These are phyloP conservation scores for Semicossyphus pulcher DNA, from an alignment of 2,113 vertebrate species.

Conservation along the genomic window DNA sequence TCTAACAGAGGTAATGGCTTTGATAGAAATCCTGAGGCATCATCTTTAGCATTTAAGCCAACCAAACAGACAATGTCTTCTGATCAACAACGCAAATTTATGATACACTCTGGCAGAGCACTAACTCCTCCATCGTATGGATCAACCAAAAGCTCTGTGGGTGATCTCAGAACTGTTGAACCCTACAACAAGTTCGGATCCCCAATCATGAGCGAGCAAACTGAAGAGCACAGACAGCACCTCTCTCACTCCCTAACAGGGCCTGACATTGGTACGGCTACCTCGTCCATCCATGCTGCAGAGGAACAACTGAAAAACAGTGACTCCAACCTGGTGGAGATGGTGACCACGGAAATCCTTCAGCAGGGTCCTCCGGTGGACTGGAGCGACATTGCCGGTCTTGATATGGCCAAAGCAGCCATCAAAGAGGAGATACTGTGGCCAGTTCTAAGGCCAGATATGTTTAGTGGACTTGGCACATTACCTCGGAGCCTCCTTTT, in stretches of 20 bases:
- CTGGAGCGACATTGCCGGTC: constrained; percentile 97
- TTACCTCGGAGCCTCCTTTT: constrained; percentile 97
- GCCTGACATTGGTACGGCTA: constrained; percentile 91
- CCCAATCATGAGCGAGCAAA: constrained; percentile 90
- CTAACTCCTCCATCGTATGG: constrained; percentile 94
- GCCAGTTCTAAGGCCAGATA: constrained; percentile 97
- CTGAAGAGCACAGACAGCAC: constrained; percentile 93
- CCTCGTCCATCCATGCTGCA: constrained; percentile 93
- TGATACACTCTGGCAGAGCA: constrained; percentile 91
- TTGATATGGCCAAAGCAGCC: constrained; percentile 95
- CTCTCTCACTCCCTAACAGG: constrained; percentile 91
- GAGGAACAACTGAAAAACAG: constrained; percentile 98
- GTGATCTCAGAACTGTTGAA: constrained; percentile 89
- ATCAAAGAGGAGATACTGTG: constrained; percentile 99
- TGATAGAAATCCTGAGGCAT: constrained; percentile 93
- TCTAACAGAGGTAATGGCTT: constrained; percentile 94
- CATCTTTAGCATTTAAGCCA: constrained; percentile 96
- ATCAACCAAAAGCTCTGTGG: constrained; percentile 91
- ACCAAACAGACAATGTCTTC: constrained; percentile 95
- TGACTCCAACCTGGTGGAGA: constrained; percentile 94
- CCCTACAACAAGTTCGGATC: constrained; percentile 94
- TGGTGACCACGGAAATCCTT: constrained; percentile 97
- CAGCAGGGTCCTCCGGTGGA: constrained; percentile 94
- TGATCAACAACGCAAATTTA: constrained; percentile 97
- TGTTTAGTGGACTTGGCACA: constrained; percentile 94